Base-by-base conservation (phyloP, 2,797 vertebrate genomes). In the Periparus ater region DNA sequence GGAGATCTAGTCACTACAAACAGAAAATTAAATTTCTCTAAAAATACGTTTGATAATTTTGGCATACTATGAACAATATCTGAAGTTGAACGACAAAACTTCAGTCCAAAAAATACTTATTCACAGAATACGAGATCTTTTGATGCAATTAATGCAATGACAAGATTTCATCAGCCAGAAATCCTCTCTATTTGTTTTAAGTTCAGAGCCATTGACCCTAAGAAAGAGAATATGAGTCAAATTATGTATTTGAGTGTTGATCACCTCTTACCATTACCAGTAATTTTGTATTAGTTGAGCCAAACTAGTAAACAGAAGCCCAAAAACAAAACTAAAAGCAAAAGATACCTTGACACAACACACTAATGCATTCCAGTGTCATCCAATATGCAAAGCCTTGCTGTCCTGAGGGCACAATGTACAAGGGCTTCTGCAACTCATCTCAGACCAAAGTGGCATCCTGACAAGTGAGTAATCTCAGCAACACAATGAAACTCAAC, bases 341-440 rank as follows among this genome's bases (percentile, higher is more conserved):
- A 91, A 85, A 66, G 66, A 80, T 71, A 84, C 34, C 68, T 91
- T 95, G 80, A 96, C 78, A 95, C 51, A 82, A 85, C 60, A 75
- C 92, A 94, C 60, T 79, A 95, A 93, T 89, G 88, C 95, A 97
- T 96, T 97, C 94, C 97, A 80, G 60, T 86, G 89, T 97, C 96
- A 96, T 87, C 84, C 22, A 82, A 94, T 93, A 91, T 3, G 1
- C 58, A 91, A 94, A 94, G 84, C 72, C 85, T 81, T 75, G 74
- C 60, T 96, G 72, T 89, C 97, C 96, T 16, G 29, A 87, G 95
- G 97, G 96, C 89, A 91, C 88, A 62, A 42, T 42, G 53, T 70
- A 75, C 25, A 75, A 91, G 80, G 36, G 91, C 78, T 95, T 66
- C 88, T 94, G 93, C 95, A 94, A 93, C 83, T 96, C 92, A 88